Evolutionary conservation across 2,797 vertebrate genomes (phyloP).

Genomic region (Lepilemur septentrionalis): DNA sequence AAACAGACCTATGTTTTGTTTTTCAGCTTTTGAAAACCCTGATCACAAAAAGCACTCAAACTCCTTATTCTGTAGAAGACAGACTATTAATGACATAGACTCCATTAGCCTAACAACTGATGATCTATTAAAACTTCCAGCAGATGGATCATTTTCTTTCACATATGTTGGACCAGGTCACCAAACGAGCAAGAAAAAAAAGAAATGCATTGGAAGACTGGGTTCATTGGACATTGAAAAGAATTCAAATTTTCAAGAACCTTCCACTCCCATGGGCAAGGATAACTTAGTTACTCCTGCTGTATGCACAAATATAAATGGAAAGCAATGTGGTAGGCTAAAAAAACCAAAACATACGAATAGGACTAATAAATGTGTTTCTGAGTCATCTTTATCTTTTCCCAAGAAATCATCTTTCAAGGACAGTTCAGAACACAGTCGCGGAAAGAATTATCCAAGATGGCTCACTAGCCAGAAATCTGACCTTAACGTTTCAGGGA

Average conservation of each 20-base stretch:
- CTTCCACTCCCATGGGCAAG: background rate
- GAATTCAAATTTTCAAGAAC: conserved; percentile 38
- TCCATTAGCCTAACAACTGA: conserved; percentile 91
- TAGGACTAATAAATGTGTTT: background rate
- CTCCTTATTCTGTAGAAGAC: conserved; percentile 70
- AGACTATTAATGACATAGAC: conserved; percentile 81
- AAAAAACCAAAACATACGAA: conserved; percentile 33
- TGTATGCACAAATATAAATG: background rate
- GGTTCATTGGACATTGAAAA: background rate
- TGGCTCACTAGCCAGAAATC: conserved; percentile 89
- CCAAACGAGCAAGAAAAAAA: conserved; percentile 48
- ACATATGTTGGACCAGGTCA: conserved; percentile 71
- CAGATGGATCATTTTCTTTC: conserved; percentile 87
- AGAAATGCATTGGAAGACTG: background rate
- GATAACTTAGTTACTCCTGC: conserved; percentile 40
- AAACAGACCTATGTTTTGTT: conserved; percentile 53
- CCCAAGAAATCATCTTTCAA: conserved; percentile 26
- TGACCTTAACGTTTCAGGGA: conserved; percentile 85
- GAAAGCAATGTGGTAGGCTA: background rate
- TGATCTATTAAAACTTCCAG: conserved; percentile 89
- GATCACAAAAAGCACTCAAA: background rate
- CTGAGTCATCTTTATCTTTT: conserved; percentile 44
- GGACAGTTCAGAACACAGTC: background rate
- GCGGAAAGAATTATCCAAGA: conserved; percentile 84
- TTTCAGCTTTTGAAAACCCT: conserved; percentile 74